A percentile compares a stretch with the other conserved stretches of the same genome.
These are phyloP conservation scores for Clavelina lepadiformis DNA, from an alignment of 23 tunicate species.

Conservation along the genomic window DNA sequence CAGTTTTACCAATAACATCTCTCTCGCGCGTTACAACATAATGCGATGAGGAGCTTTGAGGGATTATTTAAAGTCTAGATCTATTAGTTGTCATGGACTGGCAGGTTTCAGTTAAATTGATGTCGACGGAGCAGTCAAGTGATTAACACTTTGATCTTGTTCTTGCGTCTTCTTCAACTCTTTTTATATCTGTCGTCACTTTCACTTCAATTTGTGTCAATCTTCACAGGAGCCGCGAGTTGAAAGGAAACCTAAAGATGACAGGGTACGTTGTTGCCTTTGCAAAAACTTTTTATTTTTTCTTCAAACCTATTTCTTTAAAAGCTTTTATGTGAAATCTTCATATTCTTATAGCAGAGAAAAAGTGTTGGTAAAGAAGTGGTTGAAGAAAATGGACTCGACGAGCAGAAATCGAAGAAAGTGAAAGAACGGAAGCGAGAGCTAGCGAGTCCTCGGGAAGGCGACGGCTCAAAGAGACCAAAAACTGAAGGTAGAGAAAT, in stretches of 20 bases:
- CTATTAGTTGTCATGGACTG: too few relatives aligned
- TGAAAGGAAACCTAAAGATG: slow-evolving; percentile 36
- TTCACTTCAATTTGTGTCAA: slow-evolving; percentile 7
- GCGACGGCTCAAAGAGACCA: slow-evolving; percentile 12
- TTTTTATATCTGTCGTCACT: too few relatives aligned
- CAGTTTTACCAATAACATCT: too few relatives aligned
- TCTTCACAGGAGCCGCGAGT: slow-evolving; percentile 43
- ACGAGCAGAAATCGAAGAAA: slow-evolving; percentile 22
- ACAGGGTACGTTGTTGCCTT: slow-evolving; percentile 25
- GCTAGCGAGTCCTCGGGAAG: slow-evolving; percentile 34
- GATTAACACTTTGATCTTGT: too few relatives aligned
- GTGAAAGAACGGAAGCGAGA: slow-evolving; percentile 57
- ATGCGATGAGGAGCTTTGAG: too few relatives aligned
- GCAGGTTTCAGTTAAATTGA: too few relatives aligned
- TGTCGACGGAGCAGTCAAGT: too few relatives aligned
- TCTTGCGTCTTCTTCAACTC: too few relatives aligned
- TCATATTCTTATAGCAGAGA: too few relatives aligned
- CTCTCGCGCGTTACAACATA: too few relatives aligned
- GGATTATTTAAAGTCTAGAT: too few relatives aligned
- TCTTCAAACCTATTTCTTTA: neutral
- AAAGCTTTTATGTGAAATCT: neutral
- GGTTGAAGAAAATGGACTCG: slow-evolving; percentile 34
- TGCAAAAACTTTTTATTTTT: neutral
- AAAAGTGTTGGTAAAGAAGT: too few relatives aligned
- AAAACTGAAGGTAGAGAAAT: slow-evolving; percentile 26